phyloP scores from a whole-genome alignment of 2,797 vertebrate genomes.

The Brotogeris chrysoptera region DNA sequence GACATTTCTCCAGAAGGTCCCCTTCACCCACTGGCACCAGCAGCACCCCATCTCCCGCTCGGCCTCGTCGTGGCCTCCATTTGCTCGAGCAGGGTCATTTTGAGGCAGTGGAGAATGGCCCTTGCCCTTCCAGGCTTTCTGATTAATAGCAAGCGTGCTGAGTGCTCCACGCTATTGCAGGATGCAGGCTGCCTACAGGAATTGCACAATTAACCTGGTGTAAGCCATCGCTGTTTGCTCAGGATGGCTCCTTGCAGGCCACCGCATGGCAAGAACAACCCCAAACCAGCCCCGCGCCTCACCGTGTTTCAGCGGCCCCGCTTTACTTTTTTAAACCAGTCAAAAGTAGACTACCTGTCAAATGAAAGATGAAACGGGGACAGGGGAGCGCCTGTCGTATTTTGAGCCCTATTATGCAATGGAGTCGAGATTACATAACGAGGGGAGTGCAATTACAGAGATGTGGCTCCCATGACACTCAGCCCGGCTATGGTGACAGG shows the following conservation, averaged over 20 bases:
- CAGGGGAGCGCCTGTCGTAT: background rate
- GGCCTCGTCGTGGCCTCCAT: background rate
- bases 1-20: background rate
- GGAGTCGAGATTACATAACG: slow-evolving; percentile 16
- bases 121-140: background rate
- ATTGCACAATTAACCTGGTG: background rate
- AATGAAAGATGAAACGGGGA: background rate
- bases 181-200: background rate
- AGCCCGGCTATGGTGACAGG: background rate
- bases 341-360: background rate
- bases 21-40: accelerated
- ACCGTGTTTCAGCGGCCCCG: accelerated
- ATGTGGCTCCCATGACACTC: background rate
- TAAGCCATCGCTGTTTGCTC: background rate
- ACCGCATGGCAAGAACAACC: background rate
- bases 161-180: background rate
- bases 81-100: background rate
- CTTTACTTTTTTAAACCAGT: background rate
- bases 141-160: background rate
- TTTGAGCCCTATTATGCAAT: slow-evolving; percentile 39
- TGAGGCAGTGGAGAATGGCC: accelerated
- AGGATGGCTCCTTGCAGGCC: background rate
- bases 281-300: background rate
- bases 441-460: slow-evolving; percentile 23
- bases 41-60: background rate